Conservation (phyloP, 2,888 invertebrate genomes). For the Colostygia pectinataria region DNA sequence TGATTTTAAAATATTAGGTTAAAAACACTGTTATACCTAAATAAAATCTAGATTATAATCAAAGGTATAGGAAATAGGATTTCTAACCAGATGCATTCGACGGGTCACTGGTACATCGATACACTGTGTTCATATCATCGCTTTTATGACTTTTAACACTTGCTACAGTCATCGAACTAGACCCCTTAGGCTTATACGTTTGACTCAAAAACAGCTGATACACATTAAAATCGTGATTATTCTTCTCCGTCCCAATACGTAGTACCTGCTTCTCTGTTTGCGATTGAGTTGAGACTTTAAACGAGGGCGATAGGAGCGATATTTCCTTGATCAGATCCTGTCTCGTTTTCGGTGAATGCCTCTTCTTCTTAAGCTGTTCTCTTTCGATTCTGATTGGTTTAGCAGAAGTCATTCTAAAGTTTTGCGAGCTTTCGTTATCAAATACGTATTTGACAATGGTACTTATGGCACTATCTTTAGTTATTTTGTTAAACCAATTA, state of each 20-base stretch:
- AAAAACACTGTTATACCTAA: no score
- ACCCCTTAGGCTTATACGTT: constrained; percentile 36
- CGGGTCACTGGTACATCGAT: constrained; percentile 60
- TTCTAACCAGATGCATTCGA: constrained; percentile 58
- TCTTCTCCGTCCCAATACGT: constrained; percentile 33
- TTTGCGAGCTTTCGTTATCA: constrained; percentile 32
- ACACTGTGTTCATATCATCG: constrained; percentile 63
- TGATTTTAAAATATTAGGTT: no score
- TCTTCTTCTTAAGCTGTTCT: constrained; percentile 28
- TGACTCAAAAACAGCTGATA: constrained; percentile 49
- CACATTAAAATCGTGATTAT: constrained; percentile 45
- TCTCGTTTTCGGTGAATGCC: constrained; percentile 28
- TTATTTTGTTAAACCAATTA: constrained; percentile 40
- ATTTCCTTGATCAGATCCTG: constrained; percentile 48
- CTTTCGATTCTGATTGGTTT: constrained; percentile 26
- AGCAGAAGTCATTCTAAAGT: constrained; percentile 26
- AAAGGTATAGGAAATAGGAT: neutral
- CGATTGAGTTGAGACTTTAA: constrained; percentile 51
- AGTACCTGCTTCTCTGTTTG: constrained; percentile 47
- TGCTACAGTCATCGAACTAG: constrained; percentile 47
- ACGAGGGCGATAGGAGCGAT: constrained; percentile 38
- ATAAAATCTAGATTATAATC: neutral
- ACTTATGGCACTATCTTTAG: constrained; percentile 45
- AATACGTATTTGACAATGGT: constrained; percentile 44
- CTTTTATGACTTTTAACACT: constrained; percentile 37